Percentiles rank a stretch among this genome's conserved stretches.
Evolutionary conservation across 2,888 invertebrate species (phyloP).

Genomic region (Zygogramma bicolorata): DNA sequence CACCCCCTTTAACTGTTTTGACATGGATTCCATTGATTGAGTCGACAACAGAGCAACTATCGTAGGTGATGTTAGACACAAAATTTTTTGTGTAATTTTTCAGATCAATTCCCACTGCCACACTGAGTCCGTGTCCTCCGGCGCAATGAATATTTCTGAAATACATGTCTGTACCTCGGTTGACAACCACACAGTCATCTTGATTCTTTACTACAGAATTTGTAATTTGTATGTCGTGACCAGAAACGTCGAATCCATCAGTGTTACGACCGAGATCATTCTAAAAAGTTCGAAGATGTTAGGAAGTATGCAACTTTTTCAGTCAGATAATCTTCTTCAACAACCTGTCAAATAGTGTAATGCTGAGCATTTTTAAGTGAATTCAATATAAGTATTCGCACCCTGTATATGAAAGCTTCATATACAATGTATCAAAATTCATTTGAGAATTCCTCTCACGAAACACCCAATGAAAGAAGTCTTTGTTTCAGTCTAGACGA

Average conservation of each 20-base stretch:
- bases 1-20: slow-evolving; percentile 41
- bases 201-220: slow-evolving; percentile 39
- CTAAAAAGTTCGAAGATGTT: no score
- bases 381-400: no score
- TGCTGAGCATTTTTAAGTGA: no score
- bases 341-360: no score
- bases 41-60: slow-evolving; percentile 22
- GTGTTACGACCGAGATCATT: slow-evolving; percentile 28
- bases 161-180: slow-evolving; percentile 34
- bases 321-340: no score
- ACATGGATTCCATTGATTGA: slow-evolving; percentile 44
- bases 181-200: slow-evolving; percentile 45
- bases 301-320: no score
- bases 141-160: slow-evolving; percentile 35
- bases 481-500: no score
- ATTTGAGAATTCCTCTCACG: no score
- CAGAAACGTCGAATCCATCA: slow-evolving; percentile 43
- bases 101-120: slow-evolving; percentile 38
- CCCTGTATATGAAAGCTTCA: no score
- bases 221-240: slow-evolving; percentile 20
- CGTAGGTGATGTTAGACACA: slow-evolving; percentile 30
- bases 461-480: no score
- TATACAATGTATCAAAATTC: no score
- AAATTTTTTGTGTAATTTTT: slow-evolving; percentile 29
- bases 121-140: slow-evolving; percentile 44